Conservation (phyloP, 1,140 invertebrate genomes). For the Eufriesea mexicana region DNA sequence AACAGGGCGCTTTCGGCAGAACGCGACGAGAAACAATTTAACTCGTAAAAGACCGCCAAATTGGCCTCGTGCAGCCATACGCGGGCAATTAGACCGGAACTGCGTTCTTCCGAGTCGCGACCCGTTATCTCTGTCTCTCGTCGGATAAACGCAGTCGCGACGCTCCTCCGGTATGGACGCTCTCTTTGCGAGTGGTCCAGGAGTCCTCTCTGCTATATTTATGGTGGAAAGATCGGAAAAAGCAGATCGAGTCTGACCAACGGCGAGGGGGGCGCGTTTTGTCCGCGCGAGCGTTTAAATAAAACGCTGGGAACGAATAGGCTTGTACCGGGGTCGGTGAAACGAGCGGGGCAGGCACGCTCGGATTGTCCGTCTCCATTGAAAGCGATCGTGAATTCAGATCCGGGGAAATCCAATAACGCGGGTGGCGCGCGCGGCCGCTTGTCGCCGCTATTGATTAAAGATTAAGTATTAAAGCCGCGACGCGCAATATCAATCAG, state of each 20-base stretch:
- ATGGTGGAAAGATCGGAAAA: too few relatives aligned
- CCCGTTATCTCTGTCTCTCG: background rate
- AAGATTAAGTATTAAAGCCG: slow-evolving; percentile 54
- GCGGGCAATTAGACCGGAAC: background rate
- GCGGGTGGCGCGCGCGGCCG: background rate
- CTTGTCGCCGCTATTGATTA: slow-evolving; percentile 49
- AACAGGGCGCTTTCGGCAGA: background rate
- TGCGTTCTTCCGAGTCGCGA: background rate
- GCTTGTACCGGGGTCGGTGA: background rate
- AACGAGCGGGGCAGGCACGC: background rate
- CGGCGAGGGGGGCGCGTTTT: background rate
- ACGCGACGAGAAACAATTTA: background rate
- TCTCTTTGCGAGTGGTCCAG: too few relatives aligned
- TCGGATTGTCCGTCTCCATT: slow-evolving; percentile 39
- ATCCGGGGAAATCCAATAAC: slow-evolving; percentile 47
- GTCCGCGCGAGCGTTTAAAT: slow-evolving; percentile 16
- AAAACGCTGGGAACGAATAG: slow-evolving; percentile 40
- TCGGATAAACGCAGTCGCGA: background rate
- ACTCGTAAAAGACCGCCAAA: background rate
- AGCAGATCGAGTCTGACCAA: background rate
- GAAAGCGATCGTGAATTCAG: slow-evolving; percentile 42
- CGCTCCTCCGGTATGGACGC: too few relatives aligned
- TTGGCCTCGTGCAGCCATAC: background rate
- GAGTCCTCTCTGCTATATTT: too few relatives aligned
- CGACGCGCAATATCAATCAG: slow-evolving; percentile 52